Conservation (phyloP, 1,140 invertebrate genomes). For the Carposina sasakii region DNA sequence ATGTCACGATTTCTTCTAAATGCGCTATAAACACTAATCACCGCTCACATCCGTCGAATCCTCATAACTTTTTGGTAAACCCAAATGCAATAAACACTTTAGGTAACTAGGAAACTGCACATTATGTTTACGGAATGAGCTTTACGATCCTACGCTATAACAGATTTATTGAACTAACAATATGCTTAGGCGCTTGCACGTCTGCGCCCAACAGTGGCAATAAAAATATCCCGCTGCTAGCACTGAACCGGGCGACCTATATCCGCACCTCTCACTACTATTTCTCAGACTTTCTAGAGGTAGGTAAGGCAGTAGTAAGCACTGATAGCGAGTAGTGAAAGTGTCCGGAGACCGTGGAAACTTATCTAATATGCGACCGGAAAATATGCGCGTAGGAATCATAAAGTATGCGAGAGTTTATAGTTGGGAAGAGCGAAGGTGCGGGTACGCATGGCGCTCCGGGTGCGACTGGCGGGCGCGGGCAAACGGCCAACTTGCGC, state of each 20-base stretch:
- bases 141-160: conserved; percentile 55
- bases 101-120: conserved; percentile 27
- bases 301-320: too few relatives aligned
- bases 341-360: too few relatives aligned
- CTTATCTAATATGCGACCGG: too few relatives aligned
- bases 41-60: conserved; percentile 23
- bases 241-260: conserved; percentile 67
- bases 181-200: conserved; percentile 51
- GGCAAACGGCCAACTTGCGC: conserved; percentile 55
- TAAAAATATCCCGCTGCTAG: conserved; percentile 68
- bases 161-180: conserved; percentile 55
- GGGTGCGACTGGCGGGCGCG: conserved; percentile 52
- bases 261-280: conserved; percentile 42
- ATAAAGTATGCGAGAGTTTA: conserved; percentile 14
- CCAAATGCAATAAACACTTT: too few relatives aligned
- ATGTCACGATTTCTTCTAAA: conserved; percentile 57
- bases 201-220: conserved; percentile 58
- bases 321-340: too few relatives aligned
- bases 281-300: conserved; percentile 30
- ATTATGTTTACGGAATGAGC: conserved; percentile 62
- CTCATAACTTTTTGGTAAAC: conserved; percentile 11
- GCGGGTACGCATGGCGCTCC: conserved; percentile 47
- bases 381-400: conserved; percentile 10
- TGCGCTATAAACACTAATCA: conserved; percentile 37
- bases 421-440: conserved; percentile 44